Evolutionary conservation across 2,888 invertebrate genomes (phyloP), one percentile per base, ranked within the genome.

Genomic region (Eremobia ochroleuca): DNA sequence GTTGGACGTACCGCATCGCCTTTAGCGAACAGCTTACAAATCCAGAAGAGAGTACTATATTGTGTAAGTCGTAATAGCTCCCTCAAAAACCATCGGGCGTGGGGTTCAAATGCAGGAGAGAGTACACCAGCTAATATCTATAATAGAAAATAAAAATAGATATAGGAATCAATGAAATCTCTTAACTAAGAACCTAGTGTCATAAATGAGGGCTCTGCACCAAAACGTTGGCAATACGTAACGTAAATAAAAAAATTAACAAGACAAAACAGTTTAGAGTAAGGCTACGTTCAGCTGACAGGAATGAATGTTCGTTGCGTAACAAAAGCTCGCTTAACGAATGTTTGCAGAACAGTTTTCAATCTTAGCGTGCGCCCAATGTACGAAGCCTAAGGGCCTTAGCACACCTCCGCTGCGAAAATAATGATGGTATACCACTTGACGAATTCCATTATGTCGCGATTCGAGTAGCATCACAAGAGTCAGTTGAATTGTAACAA

Each of bases 21-120:
- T 78, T 95, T 96, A 83, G 97, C 92, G 28, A 94, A 93, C 0
- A 94, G 91, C 31, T 92, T 90, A 84, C 94, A 94, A 34, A 93
- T 90, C 97, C 97, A 97, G 87, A 97, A 97, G 1, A 98, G 90
- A 11, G 97, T 96, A 0, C 94, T 92, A 87, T 96, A 97, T 25
- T 94, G 95, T 9, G 97, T 96, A 25, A 97, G 93, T 0, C 98
- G 94, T 88, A 98, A 95, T 11, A 98, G 84, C 86, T 98, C 98
- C 65, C 97, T 94, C 86, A 98, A 92, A 84, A 97, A 97, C 94
- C 97, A 97, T 37, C 97, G 96, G 0, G 96, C 92, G 83, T 97
- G 97, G 18, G 96, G 95, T 82, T 97, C 97, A 89, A 98, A 97
- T 4, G 97, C 95, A 4, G 98, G 98, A 25, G 97, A 97, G 83